phyloP scores from a whole-genome alignment of 1,140 invertebrate species.

The Anagrus nilaparvatae region DNA sequence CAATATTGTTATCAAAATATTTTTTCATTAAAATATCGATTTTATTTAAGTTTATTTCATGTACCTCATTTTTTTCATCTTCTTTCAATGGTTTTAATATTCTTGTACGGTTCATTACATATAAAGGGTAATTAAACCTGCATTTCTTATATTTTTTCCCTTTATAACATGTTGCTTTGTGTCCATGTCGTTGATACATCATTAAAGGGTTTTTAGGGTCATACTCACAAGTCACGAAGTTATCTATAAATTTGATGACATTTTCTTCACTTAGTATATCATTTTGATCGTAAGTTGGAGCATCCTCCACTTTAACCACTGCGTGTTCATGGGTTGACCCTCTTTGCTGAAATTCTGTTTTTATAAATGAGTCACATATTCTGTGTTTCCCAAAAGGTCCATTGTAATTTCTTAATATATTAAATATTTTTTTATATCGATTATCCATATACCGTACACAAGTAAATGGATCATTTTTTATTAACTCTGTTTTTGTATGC shows the following conservation, averaged over 20 bases:
- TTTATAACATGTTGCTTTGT: slow-evolving; percentile 13
- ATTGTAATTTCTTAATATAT: slow-evolving; percentile 7
- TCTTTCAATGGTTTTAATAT: no score
- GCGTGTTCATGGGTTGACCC: slow-evolving; percentile 8
- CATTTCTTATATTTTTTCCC: slow-evolving; percentile 8
- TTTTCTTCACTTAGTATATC: not conserved
- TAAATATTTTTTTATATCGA: slow-evolving; percentile 10
- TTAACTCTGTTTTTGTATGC: slow-evolving; percentile 10
- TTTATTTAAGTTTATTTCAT: no score
- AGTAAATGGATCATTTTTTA: slow-evolving; percentile 14
- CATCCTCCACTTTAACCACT: slow-evolving; percentile 6
- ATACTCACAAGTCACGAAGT: slow-evolving; percentile 7
- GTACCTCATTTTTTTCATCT: no score
- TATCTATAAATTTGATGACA: not conserved
- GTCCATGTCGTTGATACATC: slow-evolving; percentile 7
- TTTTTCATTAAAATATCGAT: not conserved
- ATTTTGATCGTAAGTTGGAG: slow-evolving; percentile 6
- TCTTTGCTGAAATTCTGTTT: slow-evolving; percentile 14
- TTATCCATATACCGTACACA: slow-evolving; percentile 13
- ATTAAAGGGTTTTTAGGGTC: slow-evolving; percentile 4
- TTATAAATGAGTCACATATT: slow-evolving; percentile 11
- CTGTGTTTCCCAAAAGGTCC: slow-evolving; percentile 8
- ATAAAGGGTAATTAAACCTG: slow-evolving; percentile 1
- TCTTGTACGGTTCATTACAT: not conserved
- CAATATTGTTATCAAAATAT: not conserved